Conservation (phyloP, 2,888 invertebrate species). For the Andrena praecox region DNA sequence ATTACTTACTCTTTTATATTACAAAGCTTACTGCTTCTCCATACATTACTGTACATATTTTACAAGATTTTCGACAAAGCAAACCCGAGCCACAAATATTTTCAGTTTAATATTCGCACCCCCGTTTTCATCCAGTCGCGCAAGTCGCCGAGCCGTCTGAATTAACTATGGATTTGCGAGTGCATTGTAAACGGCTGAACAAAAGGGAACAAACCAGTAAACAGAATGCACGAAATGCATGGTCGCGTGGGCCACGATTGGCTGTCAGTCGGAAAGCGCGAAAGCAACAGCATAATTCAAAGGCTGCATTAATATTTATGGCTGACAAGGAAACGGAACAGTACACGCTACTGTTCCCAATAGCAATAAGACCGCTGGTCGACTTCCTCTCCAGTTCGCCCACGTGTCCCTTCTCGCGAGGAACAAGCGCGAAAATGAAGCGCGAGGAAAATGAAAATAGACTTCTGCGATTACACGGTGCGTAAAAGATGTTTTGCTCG, state of each 20-base stretch:
- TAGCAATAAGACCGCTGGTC: constrained; percentile 1
- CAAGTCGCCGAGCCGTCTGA: neutral
- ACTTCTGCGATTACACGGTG: too few species aligned
- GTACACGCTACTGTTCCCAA: neutral
- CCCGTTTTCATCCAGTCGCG: neutral
- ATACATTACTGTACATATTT: too few species aligned
- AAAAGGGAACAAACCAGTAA: neutral
- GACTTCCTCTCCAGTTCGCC: too few species aligned
- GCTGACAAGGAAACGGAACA: neutral
- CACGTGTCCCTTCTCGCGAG: too few species aligned
- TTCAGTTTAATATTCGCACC: neutral
- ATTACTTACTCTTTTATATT: too few species aligned
- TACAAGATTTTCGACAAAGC: too few species aligned
- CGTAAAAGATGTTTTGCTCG: too few species aligned
- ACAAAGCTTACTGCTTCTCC: too few species aligned
- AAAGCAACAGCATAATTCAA: constrained; percentile 39
- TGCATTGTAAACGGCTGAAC: constrained; percentile 5
- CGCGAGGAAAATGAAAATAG: too few species aligned
- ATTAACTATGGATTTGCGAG: neutral
- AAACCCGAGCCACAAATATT: neutral
- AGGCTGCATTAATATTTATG: constrained; percentile 40
- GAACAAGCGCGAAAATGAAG: too few species aligned
- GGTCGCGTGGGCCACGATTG: neutral
- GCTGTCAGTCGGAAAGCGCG: constrained; percentile 12
- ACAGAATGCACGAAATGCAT: neutral